phyloP scores from a whole-genome alignment of 2,888 invertebrate genomes.

The Protonemura montana region DNA sequence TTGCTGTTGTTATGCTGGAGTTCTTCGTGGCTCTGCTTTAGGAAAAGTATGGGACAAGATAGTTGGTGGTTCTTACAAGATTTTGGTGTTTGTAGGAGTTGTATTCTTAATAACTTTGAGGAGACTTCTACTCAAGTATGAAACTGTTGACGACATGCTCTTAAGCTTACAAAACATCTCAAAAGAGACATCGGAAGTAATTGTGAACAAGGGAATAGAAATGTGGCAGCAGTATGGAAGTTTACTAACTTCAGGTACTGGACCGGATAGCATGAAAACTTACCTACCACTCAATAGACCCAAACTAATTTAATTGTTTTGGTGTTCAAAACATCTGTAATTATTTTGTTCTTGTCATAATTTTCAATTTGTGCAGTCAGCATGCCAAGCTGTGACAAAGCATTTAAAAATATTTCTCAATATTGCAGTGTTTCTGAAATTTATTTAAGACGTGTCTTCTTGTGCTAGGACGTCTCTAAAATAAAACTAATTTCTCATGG shows the following conservation, averaged over 20 bases:
- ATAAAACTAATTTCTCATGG: too few species aligned
- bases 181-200: conserved; percentile 81
- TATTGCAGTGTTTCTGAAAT: too few species aligned
- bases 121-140: conserved; percentile 70
- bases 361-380: too few species aligned
- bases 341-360: too few species aligned
- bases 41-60: conserved; percentile 90
- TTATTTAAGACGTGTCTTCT: too few species aligned
- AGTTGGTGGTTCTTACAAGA: conserved; percentile 83
- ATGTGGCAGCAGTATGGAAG: conserved; percentile 85
- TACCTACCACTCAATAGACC: conserved; percentile 38
- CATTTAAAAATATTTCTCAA: too few species aligned
- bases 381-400: too few species aligned
- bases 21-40: conserved; percentile 79
- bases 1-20: conserved; percentile 81
- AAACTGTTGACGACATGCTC: conserved; percentile 63
- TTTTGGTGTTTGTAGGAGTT: conserved; percentile 79
- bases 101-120: conserved; percentile 76
- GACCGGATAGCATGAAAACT: conserved; percentile 43
- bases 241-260: conserved; percentile 50
- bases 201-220: conserved; percentile 86
- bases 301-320: conserved; percentile 9
- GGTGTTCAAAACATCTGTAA: too few species aligned
- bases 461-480: too few species aligned
- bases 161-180: conserved; percentile 66